These are phyloP conservation scores for Phyllopteryx taeniolatus DNA, from an alignment of 2,113 vertebrate genomes.

Conservation along the genomic window DNA sequence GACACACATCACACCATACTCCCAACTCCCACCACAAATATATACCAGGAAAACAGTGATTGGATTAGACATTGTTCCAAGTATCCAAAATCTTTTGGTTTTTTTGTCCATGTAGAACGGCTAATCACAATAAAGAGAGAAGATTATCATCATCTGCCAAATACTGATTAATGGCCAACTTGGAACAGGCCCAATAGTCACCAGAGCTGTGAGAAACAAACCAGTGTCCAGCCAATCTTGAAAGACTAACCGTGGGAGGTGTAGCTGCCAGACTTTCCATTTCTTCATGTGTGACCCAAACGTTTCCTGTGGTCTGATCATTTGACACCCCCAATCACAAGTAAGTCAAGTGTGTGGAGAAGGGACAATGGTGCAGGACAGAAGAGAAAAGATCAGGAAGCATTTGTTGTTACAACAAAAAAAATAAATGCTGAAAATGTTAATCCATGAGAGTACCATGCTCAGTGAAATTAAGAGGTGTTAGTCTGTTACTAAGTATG, in stretches of 20 bases:
- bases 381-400: constrained; percentile 73
- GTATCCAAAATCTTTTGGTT: constrained; percentile 10
- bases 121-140: neutral
- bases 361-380: constrained; percentile 75
- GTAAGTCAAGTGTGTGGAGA: constrained; percentile 75
- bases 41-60: neutral
- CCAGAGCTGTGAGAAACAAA: constrained; percentile 11
- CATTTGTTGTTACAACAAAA: constrained; percentile 35
- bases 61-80: constrained; percentile 24
- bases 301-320: constrained; percentile 94
- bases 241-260: constrained; percentile 92
- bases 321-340: constrained; percentile 73
- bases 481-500: neutral
- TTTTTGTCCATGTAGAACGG: neutral
- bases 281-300: constrained; percentile 99
- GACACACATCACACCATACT: neutral
- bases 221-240: constrained; percentile 24
- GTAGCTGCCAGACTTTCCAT: constrained; percentile 97
- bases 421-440: constrained; percentile 28
- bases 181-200: constrained; percentile 33
- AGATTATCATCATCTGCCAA: neutral
- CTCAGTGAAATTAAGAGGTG: constrained; percentile 14
- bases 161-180: neutral
- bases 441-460: constrained; percentile 32
- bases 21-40: neutral